These are phyloP conservation scores for Lampris incognitus DNA, from an alignment of 2,113 vertebrate species.

Conservation along the genomic window DNA sequence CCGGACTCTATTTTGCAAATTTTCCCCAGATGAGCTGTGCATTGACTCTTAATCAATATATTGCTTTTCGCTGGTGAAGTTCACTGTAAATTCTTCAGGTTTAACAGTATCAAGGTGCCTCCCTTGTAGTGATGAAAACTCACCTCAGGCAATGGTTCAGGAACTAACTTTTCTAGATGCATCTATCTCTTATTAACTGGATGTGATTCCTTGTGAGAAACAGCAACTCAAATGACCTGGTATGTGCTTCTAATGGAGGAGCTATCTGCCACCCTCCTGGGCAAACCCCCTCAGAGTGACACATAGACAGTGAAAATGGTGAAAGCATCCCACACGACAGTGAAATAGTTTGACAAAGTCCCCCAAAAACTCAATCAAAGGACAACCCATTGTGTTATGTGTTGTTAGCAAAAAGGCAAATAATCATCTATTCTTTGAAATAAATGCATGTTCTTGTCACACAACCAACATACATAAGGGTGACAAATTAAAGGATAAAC, in stretches of 20 bases:
- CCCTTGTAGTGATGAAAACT: neutral
- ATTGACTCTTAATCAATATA: too few species aligned
- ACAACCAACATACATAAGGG: neutral
- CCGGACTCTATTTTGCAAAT: too few species aligned
- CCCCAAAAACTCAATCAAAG: neutral
- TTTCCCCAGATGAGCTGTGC: too few species aligned
- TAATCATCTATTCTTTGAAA: neutral
- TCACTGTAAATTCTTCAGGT: too few species aligned
- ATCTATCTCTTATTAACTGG: conserved; percentile 18
- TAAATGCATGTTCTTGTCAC: neutral
- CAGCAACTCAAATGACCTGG: conserved; percentile 46
- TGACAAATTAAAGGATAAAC: too few species aligned
- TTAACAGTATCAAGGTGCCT: too few species aligned
- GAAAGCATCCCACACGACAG: conserved; percentile 40
- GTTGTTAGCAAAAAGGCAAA: too few species aligned
- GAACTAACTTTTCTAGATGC: neutral
- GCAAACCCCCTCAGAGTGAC: conserved; percentile 48
- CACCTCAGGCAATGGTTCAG: conserved; percentile 31
- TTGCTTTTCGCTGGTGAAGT: too few species aligned
- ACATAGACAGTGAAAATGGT: conserved; percentile 28
- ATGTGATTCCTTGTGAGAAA: conserved; percentile 47
- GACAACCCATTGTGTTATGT: too few species aligned
- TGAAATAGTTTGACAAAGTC: conserved; percentile 10
- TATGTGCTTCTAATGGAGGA: conserved; percentile 40
- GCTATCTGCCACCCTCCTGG: conserved; percentile 40